These are phyloP conservation scores for Cydia amplana DNA, from an alignment of 1,140 invertebrate genomes.

Conservation along the genomic window DNA sequence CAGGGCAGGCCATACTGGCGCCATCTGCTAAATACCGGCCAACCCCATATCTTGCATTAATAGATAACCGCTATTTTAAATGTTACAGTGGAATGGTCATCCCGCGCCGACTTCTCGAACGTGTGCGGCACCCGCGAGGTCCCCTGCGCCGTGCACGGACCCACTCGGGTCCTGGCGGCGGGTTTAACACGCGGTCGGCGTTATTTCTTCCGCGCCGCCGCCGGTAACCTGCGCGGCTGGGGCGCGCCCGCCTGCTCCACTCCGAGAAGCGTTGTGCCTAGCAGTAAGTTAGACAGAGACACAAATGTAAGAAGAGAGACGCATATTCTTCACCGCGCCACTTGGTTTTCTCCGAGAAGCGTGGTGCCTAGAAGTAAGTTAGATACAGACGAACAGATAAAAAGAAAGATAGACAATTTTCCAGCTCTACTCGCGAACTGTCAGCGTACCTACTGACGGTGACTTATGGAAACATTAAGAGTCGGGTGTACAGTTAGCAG, in stretches of 20 bases:
- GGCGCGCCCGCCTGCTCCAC: constrained; percentile 87
- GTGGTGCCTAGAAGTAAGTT: constrained; percentile 95
- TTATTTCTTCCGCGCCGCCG: constrained; percentile 92
- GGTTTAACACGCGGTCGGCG: constrained; percentile 89
- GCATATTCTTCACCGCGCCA: constrained; percentile 43
- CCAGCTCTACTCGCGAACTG: no score
- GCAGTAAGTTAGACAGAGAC: constrained; percentile 84
- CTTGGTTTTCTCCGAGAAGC: constrained; percentile 87
- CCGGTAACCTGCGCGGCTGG: constrained; percentile 95
- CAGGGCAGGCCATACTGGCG: no score
- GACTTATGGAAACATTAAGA: no score
- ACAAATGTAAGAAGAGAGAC: no score
- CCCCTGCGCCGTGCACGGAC: constrained; percentile 79
- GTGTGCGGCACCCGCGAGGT: constrained; percentile 89
- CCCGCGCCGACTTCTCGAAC: constrained; percentile 87
- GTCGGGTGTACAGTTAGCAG: no score
- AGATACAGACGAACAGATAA: background rate
- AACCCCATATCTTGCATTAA: background rate
- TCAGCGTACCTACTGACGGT: no score
- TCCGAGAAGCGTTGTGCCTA: constrained; percentile 91
- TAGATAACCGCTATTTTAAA: background rate
- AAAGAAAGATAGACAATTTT: background rate
- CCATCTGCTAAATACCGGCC: no score
- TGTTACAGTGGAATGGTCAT: constrained; percentile 91
- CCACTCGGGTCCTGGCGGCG: constrained; percentile 83